Evolutionary conservation across 2,113 vertebrate genomes (phyloP).

Genomic region (Mixornis gularis): DNA sequence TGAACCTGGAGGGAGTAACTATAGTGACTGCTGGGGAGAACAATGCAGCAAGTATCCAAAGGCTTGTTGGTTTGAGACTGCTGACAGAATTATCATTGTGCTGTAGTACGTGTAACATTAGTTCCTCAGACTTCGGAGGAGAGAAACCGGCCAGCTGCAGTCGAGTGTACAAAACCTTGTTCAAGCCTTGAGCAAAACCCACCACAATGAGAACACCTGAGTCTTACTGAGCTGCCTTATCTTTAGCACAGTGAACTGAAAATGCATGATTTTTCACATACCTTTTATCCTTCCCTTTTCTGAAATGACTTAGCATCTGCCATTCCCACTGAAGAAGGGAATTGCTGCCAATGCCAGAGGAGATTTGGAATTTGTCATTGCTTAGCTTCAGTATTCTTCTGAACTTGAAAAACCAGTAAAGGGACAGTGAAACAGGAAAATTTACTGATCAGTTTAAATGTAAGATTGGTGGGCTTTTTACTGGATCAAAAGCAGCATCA

Average conservation of each 20-base stretch:
- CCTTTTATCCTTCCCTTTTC: background rate
- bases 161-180: background rate
- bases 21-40: background rate
- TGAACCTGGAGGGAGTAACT: background rate
- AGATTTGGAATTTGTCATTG: background rate
- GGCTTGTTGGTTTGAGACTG: background rate
- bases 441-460: background rate
- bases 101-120: background rate
- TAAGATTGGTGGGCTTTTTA: background rate
- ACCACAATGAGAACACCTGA: background rate
- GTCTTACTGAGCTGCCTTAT: background rate
- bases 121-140: background rate
- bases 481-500: background rate
- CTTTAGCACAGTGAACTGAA: background rate
- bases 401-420: background rate
- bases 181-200: background rate
- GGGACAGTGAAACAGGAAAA: background rate
- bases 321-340: background rate
- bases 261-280: background rate
- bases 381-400: background rate
- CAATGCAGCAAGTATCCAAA: background rate
- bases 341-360: background rate
- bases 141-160: background rate
- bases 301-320: constrained; percentile 10
- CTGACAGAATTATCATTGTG: background rate